Percentiles rank a stretch among this genome's conserved stretches.
These are phyloP conservation scores for Bryconaethiops microstoma DNA, from an alignment of 2,797 vertebrate species.

Conservation along the genomic window DNA sequence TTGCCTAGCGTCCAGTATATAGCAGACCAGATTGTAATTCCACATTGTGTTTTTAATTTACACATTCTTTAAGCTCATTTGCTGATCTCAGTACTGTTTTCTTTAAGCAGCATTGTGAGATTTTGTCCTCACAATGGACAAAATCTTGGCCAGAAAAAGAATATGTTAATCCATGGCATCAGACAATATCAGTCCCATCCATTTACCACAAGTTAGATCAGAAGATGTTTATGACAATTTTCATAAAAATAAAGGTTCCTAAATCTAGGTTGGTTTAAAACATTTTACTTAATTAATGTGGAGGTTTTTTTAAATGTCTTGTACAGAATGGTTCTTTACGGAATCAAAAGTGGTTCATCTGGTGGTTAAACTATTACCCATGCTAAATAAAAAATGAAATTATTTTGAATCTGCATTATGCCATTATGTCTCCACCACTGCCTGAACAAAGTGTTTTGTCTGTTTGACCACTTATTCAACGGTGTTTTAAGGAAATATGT, in stretches of 20 bases:
- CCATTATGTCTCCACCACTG: neutral
- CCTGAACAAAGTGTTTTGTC: too few species aligned
- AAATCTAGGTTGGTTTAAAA: too few species aligned
- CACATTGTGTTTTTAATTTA: too few species aligned
- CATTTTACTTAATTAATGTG: too few species aligned
- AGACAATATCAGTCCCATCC: neutral
- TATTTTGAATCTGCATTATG: neutral
- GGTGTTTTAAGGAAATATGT: constrained; percentile 36
- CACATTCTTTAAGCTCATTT: too few species aligned
- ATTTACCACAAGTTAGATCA: neutral
- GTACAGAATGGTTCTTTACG: too few species aligned
- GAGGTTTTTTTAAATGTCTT: too few species aligned
- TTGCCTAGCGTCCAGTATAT: constrained; percentile 36
- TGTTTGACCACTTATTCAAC: constrained; percentile 14
- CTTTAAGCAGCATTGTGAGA: neutral
- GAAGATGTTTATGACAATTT: neutral
- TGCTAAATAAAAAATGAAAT: neutral
- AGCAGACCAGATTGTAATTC: neutral
- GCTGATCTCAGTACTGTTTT: neutral
- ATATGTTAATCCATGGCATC: neutral
- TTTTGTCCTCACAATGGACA: neutral
- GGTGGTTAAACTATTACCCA: neutral
- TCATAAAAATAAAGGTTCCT: too few species aligned
- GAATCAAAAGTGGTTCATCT: neutral
- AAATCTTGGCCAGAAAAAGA: neutral